Base-by-base conservation (phyloP, 1,140 invertebrate genomes). In the Berghia stephanieae region DNA sequence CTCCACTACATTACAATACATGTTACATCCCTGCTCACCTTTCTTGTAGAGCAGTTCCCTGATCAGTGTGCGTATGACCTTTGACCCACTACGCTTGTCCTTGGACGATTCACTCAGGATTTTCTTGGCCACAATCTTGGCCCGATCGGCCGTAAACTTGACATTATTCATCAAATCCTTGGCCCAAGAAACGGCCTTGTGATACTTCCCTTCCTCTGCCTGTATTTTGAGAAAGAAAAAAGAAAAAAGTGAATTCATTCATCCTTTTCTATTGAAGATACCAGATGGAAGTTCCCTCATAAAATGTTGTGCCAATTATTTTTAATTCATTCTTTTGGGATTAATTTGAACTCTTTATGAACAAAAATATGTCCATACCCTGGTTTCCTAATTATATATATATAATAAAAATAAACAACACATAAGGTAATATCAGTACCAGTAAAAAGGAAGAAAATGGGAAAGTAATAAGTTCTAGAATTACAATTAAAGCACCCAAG, bases 201-300 rank as follows among this genome's bases (percentile, higher is more conserved):
- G 90, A 85, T 95, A 96, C 83, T 96, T 94, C 46, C 91, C 89
- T 16, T 93, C 91, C 88, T 96, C 94, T 34, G 94, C 91, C 94
- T 95, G 83, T n/a, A n/a, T n/a, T n/a, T n/a, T n/a, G n/a, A n/a
- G 57, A 76, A 44, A 57, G 63, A 36, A 57, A 75, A 6, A 2
- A 70, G 1, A 66, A 36, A 21, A 75, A 24, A 73, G 24, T 10
- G 4, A 74, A 27, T n/a, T n/a, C n/a, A n/a, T n/a, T n/a, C n/a
- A n/a, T n/a, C n/a, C n/a, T n/a, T n/a, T n/a, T n/a, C n/a, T n/a
- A n/a, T n/a, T n/a, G n/a, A n/a, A n/a, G n/a, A n/a, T n/a, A 27
- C 21, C 21, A 21, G n/a, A 18, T 57, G 3, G 46, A 13, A 79
- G n/a, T 52, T 24, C 18, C n/a, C n/a, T n/a, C n/a, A n/a, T n/a